These are phyloP conservation scores for Scaptodrosophila latifasciaeformis DNA, from an alignment of 2,888 invertebrate species.

Conservation along the genomic window DNA sequence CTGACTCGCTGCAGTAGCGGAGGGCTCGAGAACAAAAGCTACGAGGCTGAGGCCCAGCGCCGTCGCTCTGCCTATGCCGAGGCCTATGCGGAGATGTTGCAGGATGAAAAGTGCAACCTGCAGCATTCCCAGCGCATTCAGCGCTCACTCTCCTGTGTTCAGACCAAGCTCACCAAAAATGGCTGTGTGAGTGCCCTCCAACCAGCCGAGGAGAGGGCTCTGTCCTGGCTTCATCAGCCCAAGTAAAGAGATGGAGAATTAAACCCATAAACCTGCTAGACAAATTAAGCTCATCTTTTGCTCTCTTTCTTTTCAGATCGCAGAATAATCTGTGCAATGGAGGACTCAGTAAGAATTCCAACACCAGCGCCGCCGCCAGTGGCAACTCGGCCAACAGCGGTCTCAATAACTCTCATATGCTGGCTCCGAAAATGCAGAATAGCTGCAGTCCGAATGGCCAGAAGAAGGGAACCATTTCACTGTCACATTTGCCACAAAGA, in stretches of 20 bases:
- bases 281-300: background rate
- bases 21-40: conserved; percentile 31
- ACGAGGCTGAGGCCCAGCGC: conserved; percentile 29
- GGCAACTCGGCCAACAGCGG: conserved; percentile 25
- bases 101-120: conserved; percentile 31
- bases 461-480: conserved; percentile 83
- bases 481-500: conserved; percentile 89
- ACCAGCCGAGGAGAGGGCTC: conserved; percentile 28
- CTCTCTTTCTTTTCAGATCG: conserved; percentile 76
- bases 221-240: conserved; percentile 47
- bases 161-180: conserved; percentile 67
- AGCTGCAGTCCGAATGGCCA: conserved; percentile 77
- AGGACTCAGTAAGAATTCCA: conserved; percentile 58
- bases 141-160: conserved; percentile 61
- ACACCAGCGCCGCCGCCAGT: too few species aligned
- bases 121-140: conserved; percentile 31
- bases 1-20: conserved; percentile 57
- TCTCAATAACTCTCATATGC: conserved; percentile 72
- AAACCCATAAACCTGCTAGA: background rate
- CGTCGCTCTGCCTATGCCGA: conserved; percentile 47
- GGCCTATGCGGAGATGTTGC: conserved; percentile 43
- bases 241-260: conserved; percentile 54
- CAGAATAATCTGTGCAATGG: conserved; percentile 86
- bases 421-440: conserved; percentile 84
- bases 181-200: conserved; percentile 66